Percentiles rank a stretch among this genome's conserved stretches.
Evolutionary conservation across 2,888 invertebrate genomes (phyloP).

Genomic region (Lucinisca nassula): DNA sequence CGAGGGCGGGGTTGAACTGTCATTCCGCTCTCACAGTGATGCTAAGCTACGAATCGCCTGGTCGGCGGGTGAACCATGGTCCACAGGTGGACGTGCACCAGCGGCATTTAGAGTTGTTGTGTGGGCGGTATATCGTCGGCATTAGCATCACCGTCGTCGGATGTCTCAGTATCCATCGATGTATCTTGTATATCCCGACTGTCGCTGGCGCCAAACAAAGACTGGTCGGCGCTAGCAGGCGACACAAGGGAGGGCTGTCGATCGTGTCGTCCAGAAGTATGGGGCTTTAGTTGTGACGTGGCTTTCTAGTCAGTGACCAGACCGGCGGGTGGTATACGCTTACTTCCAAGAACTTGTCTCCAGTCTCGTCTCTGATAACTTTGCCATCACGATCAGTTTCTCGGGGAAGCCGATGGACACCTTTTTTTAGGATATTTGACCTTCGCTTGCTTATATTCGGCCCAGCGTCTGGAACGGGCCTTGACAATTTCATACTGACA

Average conservation of each 20-base stretch:
- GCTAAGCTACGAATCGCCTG: not conserved
- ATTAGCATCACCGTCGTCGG: not conserved
- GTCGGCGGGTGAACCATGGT: not conserved
- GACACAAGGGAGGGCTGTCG: not conserved
- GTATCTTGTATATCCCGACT: not conserved
- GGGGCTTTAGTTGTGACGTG: not conserved
- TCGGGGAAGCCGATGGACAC: not conserved
- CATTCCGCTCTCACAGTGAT: not conserved
- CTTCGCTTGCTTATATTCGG: not conserved
- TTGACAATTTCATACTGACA: too few relatives aligned
- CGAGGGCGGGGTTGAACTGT: not conserved
- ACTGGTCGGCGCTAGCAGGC: not conserved
- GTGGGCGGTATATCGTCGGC: too few relatives aligned
- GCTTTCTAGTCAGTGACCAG: not conserved
- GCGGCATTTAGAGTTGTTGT: not conserved
- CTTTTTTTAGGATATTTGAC: not conserved
- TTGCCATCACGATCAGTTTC: not conserved
- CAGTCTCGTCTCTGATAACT: not conserved
- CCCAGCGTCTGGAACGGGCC: too few relatives aligned
- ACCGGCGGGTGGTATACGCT: not conserved
- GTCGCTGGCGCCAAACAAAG: not conserved
- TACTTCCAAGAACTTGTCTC: not conserved
- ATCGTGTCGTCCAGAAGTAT: not conserved
- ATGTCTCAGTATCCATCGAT: not conserved
- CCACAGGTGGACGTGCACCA: not conserved